These are phyloP conservation scores for Drosophila sucinea DNA, from an alignment of 1,140 invertebrate species.

Conservation along the genomic window DNA sequence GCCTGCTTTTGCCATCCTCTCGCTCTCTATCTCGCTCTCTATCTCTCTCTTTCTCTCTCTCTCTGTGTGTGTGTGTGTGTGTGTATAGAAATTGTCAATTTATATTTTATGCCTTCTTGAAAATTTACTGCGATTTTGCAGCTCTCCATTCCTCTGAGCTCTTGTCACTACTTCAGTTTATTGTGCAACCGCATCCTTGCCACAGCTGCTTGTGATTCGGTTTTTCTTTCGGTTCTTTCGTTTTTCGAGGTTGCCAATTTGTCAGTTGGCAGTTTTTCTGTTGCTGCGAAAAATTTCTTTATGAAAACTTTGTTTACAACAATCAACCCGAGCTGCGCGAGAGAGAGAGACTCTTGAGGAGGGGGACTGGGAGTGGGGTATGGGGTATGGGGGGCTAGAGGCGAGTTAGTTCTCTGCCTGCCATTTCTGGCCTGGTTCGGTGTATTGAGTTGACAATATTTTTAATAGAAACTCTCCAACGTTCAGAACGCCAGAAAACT, in stretches of 20 bases:
- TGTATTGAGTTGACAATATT: slow-evolving; percentile 79
- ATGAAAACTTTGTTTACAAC: slow-evolving; percentile 79
- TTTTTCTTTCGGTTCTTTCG: not conserved
- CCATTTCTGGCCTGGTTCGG: slow-evolving; percentile 24
- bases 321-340: slow-evolving; percentile 53
- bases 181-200: slow-evolving; percentile 22
- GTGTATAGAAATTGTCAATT: slow-evolving; percentile 63
- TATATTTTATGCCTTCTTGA: slow-evolving; percentile 72
- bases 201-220: slow-evolving; percentile 50
- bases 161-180: slow-evolving; percentile 15
- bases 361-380: not conserved
- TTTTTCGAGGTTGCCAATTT: slow-evolving; percentile 70
- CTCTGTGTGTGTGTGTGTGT: not conserved
- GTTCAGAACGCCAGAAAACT: slow-evolving; percentile 57
- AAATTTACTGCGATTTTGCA: slow-evolving; percentile 59
- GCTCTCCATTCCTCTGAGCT: not conserved
- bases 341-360: not conserved
- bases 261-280: slow-evolving; percentile 64
- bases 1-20: not conserved
- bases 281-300: slow-evolving; percentile 65
- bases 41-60: not conserved
- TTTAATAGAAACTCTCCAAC: slow-evolving; percentile 71
- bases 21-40: not conserved
- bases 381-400: not conserved
- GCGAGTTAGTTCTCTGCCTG: slow-evolving; percentile 14